Percentiles rank a stretch among this genome's conserved stretches.
These are phyloP conservation scores for Drosophila seguyi DNA, from an alignment of 1,140 invertebrate genomes.

Conservation along the genomic window DNA sequence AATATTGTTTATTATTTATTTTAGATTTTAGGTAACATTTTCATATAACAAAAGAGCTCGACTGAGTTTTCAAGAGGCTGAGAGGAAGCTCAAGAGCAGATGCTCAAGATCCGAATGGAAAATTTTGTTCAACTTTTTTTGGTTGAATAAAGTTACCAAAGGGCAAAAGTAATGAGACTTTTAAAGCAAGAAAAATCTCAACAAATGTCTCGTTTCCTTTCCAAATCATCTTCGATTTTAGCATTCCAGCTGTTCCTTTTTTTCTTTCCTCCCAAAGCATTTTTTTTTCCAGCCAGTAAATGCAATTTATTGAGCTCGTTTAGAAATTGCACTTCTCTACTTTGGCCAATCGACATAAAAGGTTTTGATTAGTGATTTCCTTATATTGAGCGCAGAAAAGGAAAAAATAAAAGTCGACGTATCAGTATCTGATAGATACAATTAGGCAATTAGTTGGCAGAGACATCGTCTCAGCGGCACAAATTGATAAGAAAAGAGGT, in stretches of 20 bases:
- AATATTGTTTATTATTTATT: conserved; percentile 35
- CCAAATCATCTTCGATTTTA: conserved; percentile 4
- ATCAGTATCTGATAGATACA: conserved; percentile 42
- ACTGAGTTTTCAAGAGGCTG: conserved; percentile 13
- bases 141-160: not conserved
- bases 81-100: conserved; percentile 21
- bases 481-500: conserved; percentile 36
- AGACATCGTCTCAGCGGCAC: conserved; percentile 1
- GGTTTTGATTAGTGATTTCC: conserved; percentile 54
- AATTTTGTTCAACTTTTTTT: conserved; percentile 3
- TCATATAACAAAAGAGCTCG: conserved; percentile 16
- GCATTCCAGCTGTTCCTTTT: not conserved
- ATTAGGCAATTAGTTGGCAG: conserved; percentile 38
- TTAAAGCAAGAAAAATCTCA: too few species aligned
- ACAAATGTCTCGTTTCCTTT: conserved; percentile 1
- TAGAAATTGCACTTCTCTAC: conserved; percentile 29
- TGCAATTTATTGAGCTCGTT: conserved; percentile 51
- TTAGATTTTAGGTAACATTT: conserved; percentile 30
- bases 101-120: conserved; percentile 22
- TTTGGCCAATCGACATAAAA: conserved; percentile 48
- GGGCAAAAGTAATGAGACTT: not conserved
- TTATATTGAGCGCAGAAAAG: conserved; percentile 25
- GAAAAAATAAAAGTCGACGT: not conserved
- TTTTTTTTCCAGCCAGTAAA: not conserved
- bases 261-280: not conserved